Evolutionary conservation across 2,797 vertebrate species (phyloP).

Genomic region (Sternotherus odoratus): DNA sequence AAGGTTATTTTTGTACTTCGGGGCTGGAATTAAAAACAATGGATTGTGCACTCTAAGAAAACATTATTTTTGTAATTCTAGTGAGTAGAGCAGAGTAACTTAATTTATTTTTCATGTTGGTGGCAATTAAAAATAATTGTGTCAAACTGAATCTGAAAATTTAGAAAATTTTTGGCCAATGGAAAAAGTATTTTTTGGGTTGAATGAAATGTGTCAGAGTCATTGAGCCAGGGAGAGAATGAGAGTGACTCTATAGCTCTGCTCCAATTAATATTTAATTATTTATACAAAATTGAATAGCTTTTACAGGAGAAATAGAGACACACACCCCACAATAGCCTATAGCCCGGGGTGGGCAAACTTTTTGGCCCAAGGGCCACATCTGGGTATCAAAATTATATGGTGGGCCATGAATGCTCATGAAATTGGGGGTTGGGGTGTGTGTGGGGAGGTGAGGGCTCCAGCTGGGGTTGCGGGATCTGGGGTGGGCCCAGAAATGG

Average conservation of each 20-base stretch:
- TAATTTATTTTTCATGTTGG: background rate
- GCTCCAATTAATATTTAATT: background rate
- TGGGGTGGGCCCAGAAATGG: no score
- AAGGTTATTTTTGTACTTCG: background rate
- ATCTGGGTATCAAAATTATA: no score
- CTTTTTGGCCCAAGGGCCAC: no score
- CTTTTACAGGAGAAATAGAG: background rate
- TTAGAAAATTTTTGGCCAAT: background rate
- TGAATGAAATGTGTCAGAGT: background rate
- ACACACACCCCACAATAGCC: background rate
- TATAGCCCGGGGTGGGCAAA: no score
- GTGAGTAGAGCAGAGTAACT: background rate
- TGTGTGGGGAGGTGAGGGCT: no score
- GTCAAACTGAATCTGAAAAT: background rate
- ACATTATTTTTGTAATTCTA: rapidly evolving
- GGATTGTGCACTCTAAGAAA: rapidly evolving
- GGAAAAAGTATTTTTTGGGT: background rate
- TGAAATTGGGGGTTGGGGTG: no score
- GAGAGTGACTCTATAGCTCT: background rate
- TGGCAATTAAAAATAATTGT: background rate
- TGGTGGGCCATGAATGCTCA: no score
- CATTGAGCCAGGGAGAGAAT: background rate
- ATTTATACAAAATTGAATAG: background rate
- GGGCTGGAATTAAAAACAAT: background rate
- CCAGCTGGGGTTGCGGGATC: no score